Evolutionary conservation across 2,888 invertebrate genomes (phyloP), one percentile per base, ranked within the genome.

Genomic region (Eudemis profundana): DNA sequence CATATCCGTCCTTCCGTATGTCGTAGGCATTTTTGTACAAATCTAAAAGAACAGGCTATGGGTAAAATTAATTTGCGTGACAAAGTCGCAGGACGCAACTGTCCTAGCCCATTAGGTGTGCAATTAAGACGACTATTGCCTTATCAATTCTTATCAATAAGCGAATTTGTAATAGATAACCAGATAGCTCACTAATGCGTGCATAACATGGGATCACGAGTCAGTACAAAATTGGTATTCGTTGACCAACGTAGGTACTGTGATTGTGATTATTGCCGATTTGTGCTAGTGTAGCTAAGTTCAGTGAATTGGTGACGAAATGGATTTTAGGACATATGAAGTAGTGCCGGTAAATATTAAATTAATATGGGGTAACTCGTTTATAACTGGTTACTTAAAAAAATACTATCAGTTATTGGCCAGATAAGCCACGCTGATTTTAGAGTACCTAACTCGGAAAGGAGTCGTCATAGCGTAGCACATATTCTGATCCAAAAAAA

Each of bases 301-400:
- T 33, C 12, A 21, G n/a, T 46, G 15, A 4, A 33, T 27, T 19
- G n/a, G 29, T 14, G 33, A 47, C n/a, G n/a, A 47, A 54, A 62
- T 62, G 62, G 53, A 62, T 47, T 62, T 56, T 15, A 47, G 47
- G 10, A 49, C 47, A 21, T 62, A 62, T 17, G 62, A 47, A 10
- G 14, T 62, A 27, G 62, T 62, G 14, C 62, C 54, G 54, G 62
- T 62, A 62, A 62, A 4, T 38, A 38, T 46, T 17, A 10, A n/a
- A 29, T 17, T 17, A 10, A 15, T 15, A 7, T 29, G 0, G 15
- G 8, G 19, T 29, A 2, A 14, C 4, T 5, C 44, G 12, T 44
- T n/a, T n/a, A n/a, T n/a, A n/a, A n/a, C n/a, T n/a, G n/a, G n/a
- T n/a, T n/a, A n/a, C n/a, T n/a, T n/a, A n/a, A n/a, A n/a, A n/a